phyloP scores from a whole-genome alignment of 2,113 vertebrate genomes.

The Callipepla squamata region DNA sequence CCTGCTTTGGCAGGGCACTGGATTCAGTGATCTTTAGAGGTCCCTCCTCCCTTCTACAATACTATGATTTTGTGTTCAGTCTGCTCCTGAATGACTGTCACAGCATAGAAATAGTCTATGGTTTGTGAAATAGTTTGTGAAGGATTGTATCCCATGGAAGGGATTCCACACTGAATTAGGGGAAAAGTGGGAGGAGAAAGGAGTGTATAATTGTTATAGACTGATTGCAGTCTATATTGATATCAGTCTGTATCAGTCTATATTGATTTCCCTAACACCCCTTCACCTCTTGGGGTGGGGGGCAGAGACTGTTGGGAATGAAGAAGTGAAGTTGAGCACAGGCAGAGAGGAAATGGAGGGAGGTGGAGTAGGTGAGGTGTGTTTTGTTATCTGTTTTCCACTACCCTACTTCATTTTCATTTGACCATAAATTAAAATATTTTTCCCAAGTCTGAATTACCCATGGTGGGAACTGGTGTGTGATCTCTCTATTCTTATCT shows the following conservation, averaged over 20 bases:
- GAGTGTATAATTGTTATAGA: background rate
- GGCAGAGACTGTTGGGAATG: background rate
- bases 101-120: background rate
- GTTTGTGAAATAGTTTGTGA: background rate
- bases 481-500: background rate
- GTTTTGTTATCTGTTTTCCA: background rate
- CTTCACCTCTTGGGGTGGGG: rapidly evolving
- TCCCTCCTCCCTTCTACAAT: too few species aligned
- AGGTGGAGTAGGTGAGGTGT: background rate
- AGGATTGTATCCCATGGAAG: background rate
- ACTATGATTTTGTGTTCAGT: background rate
- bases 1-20: too few species aligned
- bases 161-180: rapidly evolving
- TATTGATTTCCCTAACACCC: background rate
- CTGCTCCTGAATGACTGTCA: background rate
- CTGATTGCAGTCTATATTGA: background rate
- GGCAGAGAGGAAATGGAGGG: background rate
- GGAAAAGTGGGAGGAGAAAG: background rate
- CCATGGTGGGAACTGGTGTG: background rate
- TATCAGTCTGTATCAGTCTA: too few species aligned
- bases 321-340: background rate
- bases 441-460: background rate
- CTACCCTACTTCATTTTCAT: background rate
- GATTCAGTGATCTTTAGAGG: too few species aligned
- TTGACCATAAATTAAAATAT: background rate